Base-by-base conservation (phyloP, 2,113 vertebrate genomes). In the Myrmophylax atrothorax region DNA sequence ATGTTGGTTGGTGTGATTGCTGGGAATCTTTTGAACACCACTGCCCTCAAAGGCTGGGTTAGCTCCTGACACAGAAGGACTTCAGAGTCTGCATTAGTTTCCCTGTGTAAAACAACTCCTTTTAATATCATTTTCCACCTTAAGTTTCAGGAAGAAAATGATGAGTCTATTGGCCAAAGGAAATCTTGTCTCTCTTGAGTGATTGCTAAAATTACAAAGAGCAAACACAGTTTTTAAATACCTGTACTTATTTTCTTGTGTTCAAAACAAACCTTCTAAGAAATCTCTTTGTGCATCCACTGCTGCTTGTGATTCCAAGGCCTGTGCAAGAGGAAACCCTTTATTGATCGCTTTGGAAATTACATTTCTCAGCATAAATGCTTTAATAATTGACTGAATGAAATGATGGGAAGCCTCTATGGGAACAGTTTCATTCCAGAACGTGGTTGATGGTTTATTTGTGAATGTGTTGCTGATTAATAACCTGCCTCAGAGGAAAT, bases 321-420 rank as follows among this genome's bases (percentile, higher is more conserved):
- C 64, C 18, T 33, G 75, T 0, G 5, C 46, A 76, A 66, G 18
- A 91, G 55, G 47, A 86, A 96, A 93, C 67, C 17, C 20, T 87
- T 62, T 89, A 94, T 26, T 89, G 84, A 96, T 77, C 64, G 15
- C 81, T 94, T 96, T 59, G 86, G 47, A 95, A 97, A 95, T 96
- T 64, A 58, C 33, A 94, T 94, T 94, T 87, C 79, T 89, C 89
- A 90, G 66, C 68, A 94, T 7, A 96, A 90, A 90, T 68, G 83
- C 29, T 93, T 92, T 83, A 96, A 89, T 96, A 96, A 91, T 79
- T 83, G 72, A 87, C 72, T 94, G 50, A 92, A 89, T 95, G 82
- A 94, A 96, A 70, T 50, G 35, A 96, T 77, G 17, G 18, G 38
- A 90, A 96, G 88, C n/a, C 82, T 95, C 64, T 58, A 38, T 0